These are phyloP conservation scores for Porites australiensis DNA, from an alignment of 64 coral and sea anemone genomes.

Conservation along the genomic window DNA sequence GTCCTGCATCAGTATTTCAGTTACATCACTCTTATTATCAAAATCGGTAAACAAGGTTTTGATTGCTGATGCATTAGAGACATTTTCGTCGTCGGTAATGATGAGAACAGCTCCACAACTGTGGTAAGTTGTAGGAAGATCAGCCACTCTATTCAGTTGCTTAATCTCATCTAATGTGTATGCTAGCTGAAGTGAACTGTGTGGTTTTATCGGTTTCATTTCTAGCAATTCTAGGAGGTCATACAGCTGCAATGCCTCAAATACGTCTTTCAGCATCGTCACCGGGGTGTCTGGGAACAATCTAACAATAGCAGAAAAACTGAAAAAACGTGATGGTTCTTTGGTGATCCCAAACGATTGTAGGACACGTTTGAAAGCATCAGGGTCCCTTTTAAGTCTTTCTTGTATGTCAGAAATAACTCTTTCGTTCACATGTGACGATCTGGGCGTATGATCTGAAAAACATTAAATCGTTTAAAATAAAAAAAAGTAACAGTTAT, in stretches of 20 bases:
- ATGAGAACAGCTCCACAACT: neutral
- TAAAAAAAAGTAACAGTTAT: too few relatives aligned
- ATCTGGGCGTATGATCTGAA: neutral
- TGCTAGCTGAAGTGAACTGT: neutral
- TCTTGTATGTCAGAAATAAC: neutral
- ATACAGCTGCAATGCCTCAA: slow-evolving; percentile 35
- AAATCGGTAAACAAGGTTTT: neutral
- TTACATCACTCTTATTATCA: neutral
- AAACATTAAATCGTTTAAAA: too few relatives aligned
- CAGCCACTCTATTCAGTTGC: neutral
- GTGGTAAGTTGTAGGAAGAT: neutral
- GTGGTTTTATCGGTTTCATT: neutral
- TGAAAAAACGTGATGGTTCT: neutral
- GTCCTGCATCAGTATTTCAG: neutral
- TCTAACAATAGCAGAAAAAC: neutral
- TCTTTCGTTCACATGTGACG: neutral
- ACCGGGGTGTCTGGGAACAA: slow-evolving; percentile 26
- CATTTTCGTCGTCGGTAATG: neutral
- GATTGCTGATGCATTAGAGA: neutral
- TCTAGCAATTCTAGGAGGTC: neutral
- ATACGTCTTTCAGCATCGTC: neutral
- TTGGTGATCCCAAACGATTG: neutral
- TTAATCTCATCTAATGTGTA: neutral
- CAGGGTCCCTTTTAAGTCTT: neutral
- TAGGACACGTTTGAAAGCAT: neutral